Evolutionary conservation across 1,140 invertebrate genomes (phyloP).

Genomic region (Polypedilum pembai): DNA sequence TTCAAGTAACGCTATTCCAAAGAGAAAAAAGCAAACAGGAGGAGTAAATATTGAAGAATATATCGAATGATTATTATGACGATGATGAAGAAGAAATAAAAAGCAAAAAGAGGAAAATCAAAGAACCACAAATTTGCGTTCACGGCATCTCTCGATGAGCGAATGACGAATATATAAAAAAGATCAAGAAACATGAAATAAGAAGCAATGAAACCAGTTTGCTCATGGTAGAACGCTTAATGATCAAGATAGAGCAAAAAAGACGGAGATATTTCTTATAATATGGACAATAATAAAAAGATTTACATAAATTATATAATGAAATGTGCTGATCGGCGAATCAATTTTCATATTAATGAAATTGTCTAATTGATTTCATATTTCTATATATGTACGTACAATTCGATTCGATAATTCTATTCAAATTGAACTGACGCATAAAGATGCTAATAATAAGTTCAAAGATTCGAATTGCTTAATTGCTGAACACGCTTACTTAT

Average conservation of each 20-base stretch:
- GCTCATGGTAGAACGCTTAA: not conserved
- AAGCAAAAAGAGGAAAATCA: not conserved
- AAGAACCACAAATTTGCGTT: not conserved
- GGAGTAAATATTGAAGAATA: too few species aligned
- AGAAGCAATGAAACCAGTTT: slow-evolving; percentile 17
- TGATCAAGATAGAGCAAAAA: not conserved
- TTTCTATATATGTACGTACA: not conserved
- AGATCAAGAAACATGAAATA: not conserved
- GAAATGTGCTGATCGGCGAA: slow-evolving; percentile 26
- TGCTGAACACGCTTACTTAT: not conserved
- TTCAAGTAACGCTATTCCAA: too few species aligned
- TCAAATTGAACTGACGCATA: too few species aligned
- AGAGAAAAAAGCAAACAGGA: too few species aligned
- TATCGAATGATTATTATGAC: too few species aligned
- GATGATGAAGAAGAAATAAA: not conserved
- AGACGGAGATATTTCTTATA: not conserved
- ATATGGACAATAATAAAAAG: slow-evolving; percentile 28
- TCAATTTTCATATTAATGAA: slow-evolving; percentile 24
- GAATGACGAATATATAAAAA: not conserved
- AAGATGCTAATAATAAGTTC: too few species aligned
- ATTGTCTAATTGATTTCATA: not conserved
- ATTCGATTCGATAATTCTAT: slow-evolving; percentile 5
- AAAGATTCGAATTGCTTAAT: not conserved
- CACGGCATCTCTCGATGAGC: not conserved
- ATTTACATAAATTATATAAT: slow-evolving; percentile 28